These are phyloP conservation scores for Schizopygopsis malacanthus DNA, from an alignment of 2,797 vertebrate genomes.

Conservation along the genomic window DNA sequence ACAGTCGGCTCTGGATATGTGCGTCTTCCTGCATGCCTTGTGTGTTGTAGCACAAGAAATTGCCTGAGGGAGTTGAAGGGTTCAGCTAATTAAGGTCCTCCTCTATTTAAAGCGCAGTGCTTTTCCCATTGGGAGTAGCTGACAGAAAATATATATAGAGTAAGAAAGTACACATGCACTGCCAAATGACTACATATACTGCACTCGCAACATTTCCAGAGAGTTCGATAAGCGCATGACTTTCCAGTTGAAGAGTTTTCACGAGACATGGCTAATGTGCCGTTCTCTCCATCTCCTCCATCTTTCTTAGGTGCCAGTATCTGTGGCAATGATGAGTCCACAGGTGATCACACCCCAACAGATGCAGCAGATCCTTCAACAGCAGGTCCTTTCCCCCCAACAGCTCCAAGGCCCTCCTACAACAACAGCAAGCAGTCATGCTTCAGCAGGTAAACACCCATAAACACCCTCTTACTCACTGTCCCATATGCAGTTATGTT, in stretches of 20 bases:
- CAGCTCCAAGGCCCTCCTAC: constrained; percentile 98
- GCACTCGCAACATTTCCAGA: constrained; percentile 33
- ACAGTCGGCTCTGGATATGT: constrained; percentile 57
- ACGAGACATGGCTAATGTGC: constrained; percentile 24
- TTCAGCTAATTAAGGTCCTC: constrained; percentile 80
- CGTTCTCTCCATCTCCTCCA: neutral
- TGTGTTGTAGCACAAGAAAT: constrained; percentile 26
- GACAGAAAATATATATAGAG: constrained; percentile 52
- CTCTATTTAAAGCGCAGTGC: constrained; percentile 76
- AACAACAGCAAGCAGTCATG: constrained; percentile 99
- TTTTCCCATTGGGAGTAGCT: constrained; percentile 68
- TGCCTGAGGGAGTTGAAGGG: constrained; percentile 74
- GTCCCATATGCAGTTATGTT: neutral
- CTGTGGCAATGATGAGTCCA: constrained; percentile 99
- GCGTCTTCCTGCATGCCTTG: constrained; percentile 64
- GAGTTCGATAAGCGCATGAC: constrained; percentile 1
- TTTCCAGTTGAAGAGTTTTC: constrained; percentile 18
- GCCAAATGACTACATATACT: constrained; percentile 29
- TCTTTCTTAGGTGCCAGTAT: constrained; percentile 90
- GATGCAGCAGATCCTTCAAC: constrained; percentile 99
- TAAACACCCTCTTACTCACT: neutral
- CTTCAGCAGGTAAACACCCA: constrained; percentile 91
- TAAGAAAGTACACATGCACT: constrained; percentile 71
- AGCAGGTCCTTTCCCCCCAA: constrained; percentile 98
- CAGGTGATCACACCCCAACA: constrained; percentile 99